Evolutionary conservation across 2,888 invertebrate genomes (phyloP).

Genomic region (Drosophila quinaria): DNA sequence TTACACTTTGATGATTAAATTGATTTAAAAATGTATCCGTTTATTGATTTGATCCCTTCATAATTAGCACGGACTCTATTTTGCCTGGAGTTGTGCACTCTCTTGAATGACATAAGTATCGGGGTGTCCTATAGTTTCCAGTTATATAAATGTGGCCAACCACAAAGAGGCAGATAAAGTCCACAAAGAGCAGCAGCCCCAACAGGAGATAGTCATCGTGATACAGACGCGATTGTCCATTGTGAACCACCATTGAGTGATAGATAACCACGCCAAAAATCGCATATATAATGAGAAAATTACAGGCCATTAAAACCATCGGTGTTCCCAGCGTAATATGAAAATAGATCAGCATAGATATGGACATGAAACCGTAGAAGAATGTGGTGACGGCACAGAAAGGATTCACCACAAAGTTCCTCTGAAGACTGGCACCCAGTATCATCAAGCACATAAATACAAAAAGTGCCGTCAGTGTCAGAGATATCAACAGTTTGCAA

Average conservation of each 20-base stretch:
- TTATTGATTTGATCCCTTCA: not conserved
- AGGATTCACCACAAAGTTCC: conserved; percentile 3
- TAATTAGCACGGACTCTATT: not conserved
- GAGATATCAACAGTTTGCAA: not conserved
- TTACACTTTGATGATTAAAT: not conserved
- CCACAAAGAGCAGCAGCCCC: conserved; percentile 29
- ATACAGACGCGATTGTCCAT: not conserved
- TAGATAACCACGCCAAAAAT: conserved; percentile 15
- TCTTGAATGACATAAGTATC: not conserved
- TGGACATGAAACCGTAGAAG: conserved; percentile 7
- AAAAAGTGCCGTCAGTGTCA: not conserved
- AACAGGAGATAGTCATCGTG: conserved; percentile 21
- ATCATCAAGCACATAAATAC: conserved; percentile 20
- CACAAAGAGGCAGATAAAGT: conserved; percentile 22
- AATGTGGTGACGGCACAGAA: conserved; percentile 8
- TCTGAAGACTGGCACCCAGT: conserved; percentile 20
- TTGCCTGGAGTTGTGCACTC: not conserved
- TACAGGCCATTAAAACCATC: not conserved
- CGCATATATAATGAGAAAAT: conserved; percentile 5
- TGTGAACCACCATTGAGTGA: conserved; percentile 26
- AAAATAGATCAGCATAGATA: conserved; percentile 1
- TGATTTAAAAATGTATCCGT: not conserved
- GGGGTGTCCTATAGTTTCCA: not conserved
- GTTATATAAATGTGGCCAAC: not conserved
- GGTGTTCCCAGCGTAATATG: conserved; percentile 2